Conservation (phyloP, 2,888 invertebrate genomes). For the Drosophila diplacantha region DNA sequence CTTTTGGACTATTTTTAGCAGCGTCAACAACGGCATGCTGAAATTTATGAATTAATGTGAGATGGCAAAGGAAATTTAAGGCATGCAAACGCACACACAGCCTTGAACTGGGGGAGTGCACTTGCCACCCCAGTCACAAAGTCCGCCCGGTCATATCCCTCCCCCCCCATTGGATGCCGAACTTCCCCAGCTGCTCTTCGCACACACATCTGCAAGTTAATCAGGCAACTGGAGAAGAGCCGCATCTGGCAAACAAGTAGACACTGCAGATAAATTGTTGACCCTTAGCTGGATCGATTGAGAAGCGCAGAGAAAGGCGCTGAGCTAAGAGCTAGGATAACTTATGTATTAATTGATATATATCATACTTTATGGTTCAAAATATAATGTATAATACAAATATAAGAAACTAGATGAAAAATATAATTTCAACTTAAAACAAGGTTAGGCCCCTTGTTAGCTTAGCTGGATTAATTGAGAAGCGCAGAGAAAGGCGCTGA, state of each 20-base stretch:
- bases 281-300: neutral
- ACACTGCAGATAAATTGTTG: neutral
- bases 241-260: constrained; percentile 7
- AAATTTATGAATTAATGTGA: constrained; percentile 40
- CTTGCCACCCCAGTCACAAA: constrained; percentile 5
- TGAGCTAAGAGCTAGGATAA: too few relatives aligned
- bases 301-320: neutral
- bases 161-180: constrained; percentile 5
- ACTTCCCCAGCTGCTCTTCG: constrained; percentile 3
- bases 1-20: constrained; percentile 30
- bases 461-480: neutral
- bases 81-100: constrained; percentile 19
- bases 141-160: neutral
- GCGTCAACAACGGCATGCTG: constrained; percentile 30
- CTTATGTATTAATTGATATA: too few relatives aligned
- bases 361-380: too few relatives aligned
- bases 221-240: constrained; percentile 4
- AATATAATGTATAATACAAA: too few relatives aligned
- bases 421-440: too few relatives aligned
- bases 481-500: neutral
- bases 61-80: constrained; percentile 27
- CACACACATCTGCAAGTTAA: constrained; percentile 23
- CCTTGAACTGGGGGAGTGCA: constrained; percentile 37
- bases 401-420: too few relatives aligned
- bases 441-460: too few relatives aligned